Base-by-base conservation (phyloP, 2,797 vertebrate species). In the Coregonus ussuriensis region DNA sequence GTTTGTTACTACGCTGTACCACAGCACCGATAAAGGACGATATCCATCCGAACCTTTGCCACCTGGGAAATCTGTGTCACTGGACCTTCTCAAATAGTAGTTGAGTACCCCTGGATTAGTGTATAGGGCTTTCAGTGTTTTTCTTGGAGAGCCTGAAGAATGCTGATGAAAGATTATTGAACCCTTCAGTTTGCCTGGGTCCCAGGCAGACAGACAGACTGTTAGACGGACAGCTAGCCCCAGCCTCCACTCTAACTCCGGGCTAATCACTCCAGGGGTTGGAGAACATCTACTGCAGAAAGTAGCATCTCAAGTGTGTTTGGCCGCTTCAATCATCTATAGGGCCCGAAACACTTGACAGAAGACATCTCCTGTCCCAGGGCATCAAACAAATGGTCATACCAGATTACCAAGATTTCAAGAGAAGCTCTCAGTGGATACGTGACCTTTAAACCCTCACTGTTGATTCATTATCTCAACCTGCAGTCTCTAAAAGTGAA, bases 381-480 rank as follows among this genome's bases (percentile, higher is more conserved):
- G 66, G 77, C 51, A 77, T 75, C 77, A 47, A 77, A 77, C 56
- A 84, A 89, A 92, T 84, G 51, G 51, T 85, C 82, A 87, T 89
- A 91, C 79, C 88, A 91, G 90, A 84, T 83, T 88, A 89, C 67
- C 71, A 33, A 74, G 41, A 47, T 47, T 63, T 73, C 6, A 83
- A 63, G 74, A 77, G 59, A 83, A 71, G 71, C 72, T 85, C 85
- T 81, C 81, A 76, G 63, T 77, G 80, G 87, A 86, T 82, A 25
- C 75, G 72, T 87, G 81, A 88, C 76, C 80, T 82, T 65, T 73
- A 71, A 62, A 29, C 73, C 78, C 81, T 25, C 69, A 83, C 70
- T 82, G 86, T 86, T 89, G 86, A 91, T 92, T 91, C 86, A 91
- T 91, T 85, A 92, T 89, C 86, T 92, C 81, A 88, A 87, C 82